Evolutionary conservation across 2,888 invertebrate species (phyloP), one percentile per base, ranked within the genome.

Genomic region (Coenonympha arcania): DNA sequence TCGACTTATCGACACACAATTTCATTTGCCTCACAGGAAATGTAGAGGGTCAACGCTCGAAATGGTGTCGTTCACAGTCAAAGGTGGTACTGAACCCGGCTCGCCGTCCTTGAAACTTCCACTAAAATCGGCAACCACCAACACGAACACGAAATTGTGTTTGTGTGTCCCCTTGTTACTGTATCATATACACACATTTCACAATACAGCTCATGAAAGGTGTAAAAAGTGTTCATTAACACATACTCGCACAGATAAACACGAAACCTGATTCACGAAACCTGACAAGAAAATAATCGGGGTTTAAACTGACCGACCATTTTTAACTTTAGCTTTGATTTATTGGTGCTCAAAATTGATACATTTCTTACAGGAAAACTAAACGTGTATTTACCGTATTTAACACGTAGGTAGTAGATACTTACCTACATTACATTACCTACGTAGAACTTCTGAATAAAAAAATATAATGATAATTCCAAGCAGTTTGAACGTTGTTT

Each of bases 31-130:
- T 71, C 76, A 71, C 79, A 85, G 83, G 83, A 83, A 84, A 73
- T 70, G 66, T 64, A 58, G 60, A 67, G 71, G 84, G 80, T 86
- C 84, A 84, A 84, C 67, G 85, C 65, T 72, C 85, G 70, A 70
- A 79, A 76, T 82, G 76, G 76, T 84, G 85, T 82, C 82, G 68
- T 83, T 84, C 79, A 78, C 81, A 68, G 80, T 67, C 64, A 71
- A 73, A 78, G 76, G 78, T 79, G 81, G 81, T 78, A 79, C 83
- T 77, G 81, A 85, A 85, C 86, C 72, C 76, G 65, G 72, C 74
- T 66, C 70, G 82, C 68, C 69, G 87, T 83, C 86, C 87, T 87
- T 87, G 87, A 78, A 73, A 65, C 64, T 59, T 66, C 70, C 73
- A 69, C 74, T 68, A 63, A 83, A 80, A 73, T 81, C 64, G 76